These are phyloP conservation scores for Melanophora roralis DNA, from an alignment of 2,888 invertebrate genomes.

Conservation along the genomic window DNA sequence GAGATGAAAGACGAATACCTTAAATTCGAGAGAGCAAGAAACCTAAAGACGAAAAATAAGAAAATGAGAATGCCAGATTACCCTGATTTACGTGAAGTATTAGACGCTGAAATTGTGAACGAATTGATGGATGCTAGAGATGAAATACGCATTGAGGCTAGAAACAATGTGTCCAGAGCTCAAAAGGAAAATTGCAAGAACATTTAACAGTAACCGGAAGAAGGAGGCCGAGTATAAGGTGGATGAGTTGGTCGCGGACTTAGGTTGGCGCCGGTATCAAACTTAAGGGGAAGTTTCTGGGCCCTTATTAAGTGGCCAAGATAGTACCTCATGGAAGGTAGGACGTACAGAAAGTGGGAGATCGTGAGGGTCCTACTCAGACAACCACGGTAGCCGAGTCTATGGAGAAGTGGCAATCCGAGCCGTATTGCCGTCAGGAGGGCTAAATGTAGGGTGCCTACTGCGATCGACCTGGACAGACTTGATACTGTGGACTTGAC, in stretches of 20 bases:
- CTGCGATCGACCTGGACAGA: no score
- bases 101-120: conserved; percentile 1
- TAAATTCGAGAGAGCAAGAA: no score
- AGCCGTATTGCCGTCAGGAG: no score
- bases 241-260: conserved; percentile 16
- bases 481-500: no score
- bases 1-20: no score
- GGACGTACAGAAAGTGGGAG: no score
- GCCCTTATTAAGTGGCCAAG: conserved; percentile 35
- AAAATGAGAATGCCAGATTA: conserved; percentile 22
- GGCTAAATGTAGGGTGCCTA: no score
- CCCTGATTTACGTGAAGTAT: conserved; percentile 18
- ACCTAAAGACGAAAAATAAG: no score
- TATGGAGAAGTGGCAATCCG: no score
- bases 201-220: conserved; percentile 11
- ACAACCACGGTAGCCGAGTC: conserved; percentile 5
- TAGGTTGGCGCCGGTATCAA: conserved; percentile 38
- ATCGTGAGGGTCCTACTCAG: no score
- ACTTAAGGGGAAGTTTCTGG: conserved; percentile 38
- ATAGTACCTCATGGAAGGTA: conserved; percentile 2
- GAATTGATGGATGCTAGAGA: background rate
- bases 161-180: background rate
- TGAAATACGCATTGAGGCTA: background rate
- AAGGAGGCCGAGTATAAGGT: background rate
- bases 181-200: conserved; percentile 23